Evolutionary conservation across 1,140 invertebrate genomes (phyloP).

Genomic region (Drosophila sulfurigaster): DNA sequence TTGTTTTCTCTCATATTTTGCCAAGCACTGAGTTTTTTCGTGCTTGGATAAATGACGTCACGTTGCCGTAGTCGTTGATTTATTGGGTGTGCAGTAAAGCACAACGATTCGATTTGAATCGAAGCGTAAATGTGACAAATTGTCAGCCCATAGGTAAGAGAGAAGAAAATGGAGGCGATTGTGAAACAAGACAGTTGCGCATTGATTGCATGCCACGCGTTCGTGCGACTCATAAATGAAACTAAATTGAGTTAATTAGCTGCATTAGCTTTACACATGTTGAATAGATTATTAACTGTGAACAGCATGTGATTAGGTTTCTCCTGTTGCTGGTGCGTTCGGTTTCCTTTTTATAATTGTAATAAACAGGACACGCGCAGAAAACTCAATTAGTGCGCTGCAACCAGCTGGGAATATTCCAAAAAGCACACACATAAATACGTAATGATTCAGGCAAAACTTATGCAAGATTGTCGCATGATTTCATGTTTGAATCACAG

Average conservation of each 20-base stretch:
- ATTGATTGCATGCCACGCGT: constrained; percentile 18
- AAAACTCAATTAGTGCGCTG: constrained; percentile 18
- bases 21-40: constrained; percentile 10
- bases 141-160: not conserved
- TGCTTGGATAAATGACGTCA: constrained; percentile 31
- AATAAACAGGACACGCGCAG: not conserved
- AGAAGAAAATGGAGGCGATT: not conserved
- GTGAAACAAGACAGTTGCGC: not conserved
- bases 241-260: constrained; percentile 44
- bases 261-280: constrained; percentile 30
- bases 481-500: constrained; percentile 5
- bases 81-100: constrained; percentile 26
- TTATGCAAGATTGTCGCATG: constrained; percentile 2
- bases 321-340: not conserved
- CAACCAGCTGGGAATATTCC: constrained; percentile 22
- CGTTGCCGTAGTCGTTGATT: constrained; percentile 26
- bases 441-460: constrained; percentile 19
- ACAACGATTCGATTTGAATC: constrained; percentile 23
- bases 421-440: constrained; percentile 20
- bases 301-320: not conserved
- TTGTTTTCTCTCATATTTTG: not conserved
- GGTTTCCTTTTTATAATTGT: not conserved
- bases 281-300: constrained; percentile 19
- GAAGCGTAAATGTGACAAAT: constrained; percentile 39
- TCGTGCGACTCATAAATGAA: constrained; percentile 11